Evolutionary conservation across 2,888 invertebrate genomes (phyloP).

Genomic region (Caenorhabditis parvicauda): DNA sequence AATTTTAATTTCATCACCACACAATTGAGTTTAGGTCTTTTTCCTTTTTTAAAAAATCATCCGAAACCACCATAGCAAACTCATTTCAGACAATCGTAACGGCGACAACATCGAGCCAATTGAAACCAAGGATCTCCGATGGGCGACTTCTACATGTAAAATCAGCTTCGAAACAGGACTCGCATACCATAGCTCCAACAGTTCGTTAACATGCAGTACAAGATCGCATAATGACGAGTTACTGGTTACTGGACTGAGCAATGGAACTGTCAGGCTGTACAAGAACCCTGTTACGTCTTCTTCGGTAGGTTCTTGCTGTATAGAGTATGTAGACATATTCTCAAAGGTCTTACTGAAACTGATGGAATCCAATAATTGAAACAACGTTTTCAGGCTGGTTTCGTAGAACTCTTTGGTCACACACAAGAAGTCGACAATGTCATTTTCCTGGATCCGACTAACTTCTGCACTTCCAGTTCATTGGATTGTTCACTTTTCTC

Average conservation of each 20-base stretch:
- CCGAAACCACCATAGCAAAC: slow-evolving; percentile 5
- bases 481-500: slow-evolving; percentile 26
- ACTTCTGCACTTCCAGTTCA: slow-evolving; percentile 12
- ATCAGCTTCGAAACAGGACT: slow-evolving; percentile 30
- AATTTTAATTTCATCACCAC: too few relatives aligned
- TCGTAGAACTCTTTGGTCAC: slow-evolving; percentile 26
- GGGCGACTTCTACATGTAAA: slow-evolving; percentile 19
- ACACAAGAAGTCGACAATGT: slow-evolving; percentile 10
- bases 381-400: slow-evolving; percentile 24
- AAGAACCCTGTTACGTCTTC: slow-evolving; percentile 24
- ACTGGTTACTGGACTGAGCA: slow-evolving; percentile 25
- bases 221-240: slow-evolving; percentile 14
- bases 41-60: too few relatives aligned
- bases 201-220: too few relatives aligned
- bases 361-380: neutral
- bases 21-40: too few relatives aligned
- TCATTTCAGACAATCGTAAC: slow-evolving; percentile 3
- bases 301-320: slow-evolving; percentile 7
- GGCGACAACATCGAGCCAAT: slow-evolving; percentile 25
- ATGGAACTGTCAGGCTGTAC: slow-evolving; percentile 33
- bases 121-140: slow-evolving; percentile 21
- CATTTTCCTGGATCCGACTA: slow-evolving; percentile 3
- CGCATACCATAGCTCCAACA: slow-evolving; percentile 1
- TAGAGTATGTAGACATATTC: neutral
- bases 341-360: neutral